Evolutionary conservation across 2,888 invertebrate genomes (phyloP).

Genomic region (Drosophila ochracea): DNA sequence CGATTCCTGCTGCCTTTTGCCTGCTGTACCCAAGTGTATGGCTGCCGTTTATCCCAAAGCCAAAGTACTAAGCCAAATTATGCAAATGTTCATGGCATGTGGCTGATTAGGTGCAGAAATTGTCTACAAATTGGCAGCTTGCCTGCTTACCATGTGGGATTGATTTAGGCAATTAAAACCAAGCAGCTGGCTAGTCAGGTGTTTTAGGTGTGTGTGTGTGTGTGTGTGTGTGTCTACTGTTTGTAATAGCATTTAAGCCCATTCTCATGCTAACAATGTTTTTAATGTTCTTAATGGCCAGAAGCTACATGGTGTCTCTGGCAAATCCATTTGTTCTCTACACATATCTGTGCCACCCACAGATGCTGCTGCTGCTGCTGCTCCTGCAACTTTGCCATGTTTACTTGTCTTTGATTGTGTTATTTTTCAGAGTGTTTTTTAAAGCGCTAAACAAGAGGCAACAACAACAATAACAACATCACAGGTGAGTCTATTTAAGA

Average conservation of each 20-base stretch:
- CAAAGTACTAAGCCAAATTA: constrained; percentile 27
- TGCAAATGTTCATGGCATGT: constrained; percentile 42
- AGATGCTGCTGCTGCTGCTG: constrained; percentile 14
- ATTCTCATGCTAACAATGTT: constrained; percentile 12
- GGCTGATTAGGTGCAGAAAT: constrained; percentile 39
- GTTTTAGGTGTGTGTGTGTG: not conserved
- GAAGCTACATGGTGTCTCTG: constrained; percentile 14
- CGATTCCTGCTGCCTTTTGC: constrained; percentile 14
- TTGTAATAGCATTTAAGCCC: constrained; percentile 25
- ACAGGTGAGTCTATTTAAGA: not conserved
- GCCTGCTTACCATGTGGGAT: constrained; percentile 65
- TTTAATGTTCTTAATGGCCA: constrained; percentile 42
- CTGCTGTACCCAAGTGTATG: constrained; percentile 19
- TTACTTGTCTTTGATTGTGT: constrained; percentile 36
- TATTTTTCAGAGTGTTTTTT: constrained; percentile 46
- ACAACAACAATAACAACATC: not conserved
- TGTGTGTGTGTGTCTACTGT: constrained; percentile 16
- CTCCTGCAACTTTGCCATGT: constrained; percentile 4
- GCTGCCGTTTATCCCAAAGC: constrained; percentile 21
- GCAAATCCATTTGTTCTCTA: constrained; percentile 11
- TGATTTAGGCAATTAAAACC: constrained; percentile 72
- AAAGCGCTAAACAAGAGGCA: constrained; percentile 44
- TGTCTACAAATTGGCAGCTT: constrained; percentile 72
- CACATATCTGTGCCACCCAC: constrained; percentile 19
- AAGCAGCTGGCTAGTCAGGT: not conserved